Base-by-base conservation (phyloP, 2,797 vertebrate genomes). In the Glyptemys insculpta region DNA sequence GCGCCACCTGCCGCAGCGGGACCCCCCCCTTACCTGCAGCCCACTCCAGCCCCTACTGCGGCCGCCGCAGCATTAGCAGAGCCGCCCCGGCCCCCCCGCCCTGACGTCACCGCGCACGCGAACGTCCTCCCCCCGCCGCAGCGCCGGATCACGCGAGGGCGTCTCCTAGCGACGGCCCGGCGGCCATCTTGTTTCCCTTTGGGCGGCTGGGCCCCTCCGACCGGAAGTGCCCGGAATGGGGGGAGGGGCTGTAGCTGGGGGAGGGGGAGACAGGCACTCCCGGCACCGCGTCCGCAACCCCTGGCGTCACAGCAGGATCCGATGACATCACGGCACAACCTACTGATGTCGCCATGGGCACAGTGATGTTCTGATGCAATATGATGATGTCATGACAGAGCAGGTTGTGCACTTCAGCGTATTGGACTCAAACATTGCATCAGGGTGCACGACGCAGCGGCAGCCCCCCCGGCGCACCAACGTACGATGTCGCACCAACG, bases 201-300 rank as follows among this genome's bases (percentile, higher is more conserved):
- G 12, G 41, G 4, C 72, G 12, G 21, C 5, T 23, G 21, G 23
- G 37, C 41, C 16, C 0, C 1, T 49, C 87, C 74, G 89, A 65
- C 16, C 0, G 0, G 0, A 10, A 31, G 34, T 8, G 23, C 16
- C 16, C 62, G 62, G 79, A 5, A 1, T 0, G 0, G 3, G 50
- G 21, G 1, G 16, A 16, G 65, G 37, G 5, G 19, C 12, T 6
- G 7, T 7, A 2, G 14, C 27, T 31, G 19, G 5, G 11, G 14
- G 25, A 7, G 44, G 2, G 41, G 5, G 18, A 5, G 47, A 7
- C 21, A 5, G 47, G 4, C 21, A 0, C 11, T 10, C 18, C 18
- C 5, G 21, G n/a, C 18, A 2, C n/a, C n/a, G 3, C 31, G 59
- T 3, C 57, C 57, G 7, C 31, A 12, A 12, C 23, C 4, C 21